Conservation (phyloP, 2,113 vertebrate species). For the Ailurus styani region DNA sequence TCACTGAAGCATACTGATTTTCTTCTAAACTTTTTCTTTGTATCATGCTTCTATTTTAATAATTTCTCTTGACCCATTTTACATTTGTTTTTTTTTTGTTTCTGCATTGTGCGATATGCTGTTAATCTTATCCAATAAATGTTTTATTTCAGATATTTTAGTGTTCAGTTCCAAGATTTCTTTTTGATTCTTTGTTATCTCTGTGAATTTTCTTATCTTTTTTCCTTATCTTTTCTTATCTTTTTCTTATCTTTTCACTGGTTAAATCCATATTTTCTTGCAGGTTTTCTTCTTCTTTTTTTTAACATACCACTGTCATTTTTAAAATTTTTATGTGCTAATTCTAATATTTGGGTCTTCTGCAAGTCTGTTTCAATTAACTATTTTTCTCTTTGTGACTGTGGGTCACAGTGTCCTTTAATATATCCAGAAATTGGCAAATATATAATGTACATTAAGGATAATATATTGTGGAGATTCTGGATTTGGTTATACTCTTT, state of each 20-base stretch:
- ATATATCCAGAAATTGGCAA: not conserved
- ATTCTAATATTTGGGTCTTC: not conserved
- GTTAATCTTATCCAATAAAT: not conserved
- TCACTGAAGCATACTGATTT: not conserved
- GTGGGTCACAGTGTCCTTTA: not conserved
- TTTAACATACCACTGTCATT: not conserved
- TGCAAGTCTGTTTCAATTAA: not conserved
- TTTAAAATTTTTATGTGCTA: not conserved
- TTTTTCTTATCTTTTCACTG: not conserved
- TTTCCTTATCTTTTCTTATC: too few relatives aligned
- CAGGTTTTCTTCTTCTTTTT: not conserved
- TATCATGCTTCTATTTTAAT: not conserved
- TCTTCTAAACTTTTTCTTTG: not conserved
- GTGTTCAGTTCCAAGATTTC: not conserved
- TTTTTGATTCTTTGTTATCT: not conserved
- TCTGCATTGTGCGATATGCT: not conserved
- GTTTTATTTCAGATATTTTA: not conserved
- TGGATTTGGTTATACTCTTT: not conserved
- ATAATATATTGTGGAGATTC: not conserved
- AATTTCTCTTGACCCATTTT: not conserved
- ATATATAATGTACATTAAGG: not conserved
- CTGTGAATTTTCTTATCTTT: not conserved
- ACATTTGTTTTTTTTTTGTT: not conserved
- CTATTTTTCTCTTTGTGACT: not conserved
- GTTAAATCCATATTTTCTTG: not conserved